These are phyloP conservation scores for Cantharis nigra DNA, from an alignment of 2,888 invertebrate genomes.

Conservation along the genomic window DNA sequence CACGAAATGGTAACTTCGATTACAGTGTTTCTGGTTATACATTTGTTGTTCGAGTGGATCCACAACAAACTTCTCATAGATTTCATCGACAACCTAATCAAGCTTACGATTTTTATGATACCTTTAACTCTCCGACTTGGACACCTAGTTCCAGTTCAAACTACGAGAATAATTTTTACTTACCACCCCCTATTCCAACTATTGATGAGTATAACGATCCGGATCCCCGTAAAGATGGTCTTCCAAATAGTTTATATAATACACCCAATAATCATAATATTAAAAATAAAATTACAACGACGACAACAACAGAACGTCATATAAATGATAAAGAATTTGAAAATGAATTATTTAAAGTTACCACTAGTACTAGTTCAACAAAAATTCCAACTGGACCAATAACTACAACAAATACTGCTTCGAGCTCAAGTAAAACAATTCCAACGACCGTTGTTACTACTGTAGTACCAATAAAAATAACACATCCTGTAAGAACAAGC, in stretches of 20 bases:
- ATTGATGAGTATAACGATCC: constrained; percentile 17
- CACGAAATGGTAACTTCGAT: constrained; percentile 53
- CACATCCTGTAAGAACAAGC: neutral
- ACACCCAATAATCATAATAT: constrained; percentile 55
- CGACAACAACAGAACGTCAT: neutral
- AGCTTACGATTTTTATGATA: neutral
- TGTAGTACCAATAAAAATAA: neutral
- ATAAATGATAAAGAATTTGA: constrained; percentile 5
- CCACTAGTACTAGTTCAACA: constrained; percentile 33
- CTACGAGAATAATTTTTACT: constrained; percentile 13
- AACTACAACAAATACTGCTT: neutral
- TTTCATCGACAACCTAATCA: neutral
- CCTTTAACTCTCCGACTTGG: constrained; percentile 2
- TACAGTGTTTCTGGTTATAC: constrained; percentile 63
- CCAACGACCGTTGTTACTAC: neutral
- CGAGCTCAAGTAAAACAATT: neutral
- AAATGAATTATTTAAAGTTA: constrained; percentile 46
- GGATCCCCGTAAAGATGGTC: constrained; percentile 5
- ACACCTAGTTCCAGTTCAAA: constrained; percentile 11
- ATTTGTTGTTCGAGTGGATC: constrained; percentile 62
- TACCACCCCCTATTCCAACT: constrained; percentile 23
- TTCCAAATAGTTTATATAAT: constrained; percentile 43
- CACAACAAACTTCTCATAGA: constrained; percentile 5
- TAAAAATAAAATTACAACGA: constrained; percentile 44
- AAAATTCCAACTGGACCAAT: neutral